phyloP scores from a whole-genome alignment of 2,797 vertebrate species.

The Rhodeus uyekii region DNA sequence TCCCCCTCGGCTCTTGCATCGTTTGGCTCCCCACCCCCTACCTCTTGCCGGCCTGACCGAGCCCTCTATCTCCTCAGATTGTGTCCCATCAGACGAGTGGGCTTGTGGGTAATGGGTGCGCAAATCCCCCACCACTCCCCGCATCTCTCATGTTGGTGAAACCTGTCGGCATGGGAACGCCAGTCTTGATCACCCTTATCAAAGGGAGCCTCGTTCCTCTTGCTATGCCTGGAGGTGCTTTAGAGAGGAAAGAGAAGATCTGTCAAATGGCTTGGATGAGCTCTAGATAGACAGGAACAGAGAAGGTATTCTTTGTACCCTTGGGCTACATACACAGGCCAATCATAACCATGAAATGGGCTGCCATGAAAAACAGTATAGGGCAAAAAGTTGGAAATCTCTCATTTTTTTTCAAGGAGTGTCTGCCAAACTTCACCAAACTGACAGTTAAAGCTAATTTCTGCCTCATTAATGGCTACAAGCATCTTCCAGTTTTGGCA shows the following conservation, averaged over 20 bases:
- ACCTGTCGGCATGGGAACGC: constrained; percentile 75
- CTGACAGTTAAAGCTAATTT: neutral
- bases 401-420: constrained; percentile 5
- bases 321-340: constrained; percentile 45
- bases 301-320: constrained; percentile 55
- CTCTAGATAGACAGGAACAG: constrained; percentile 40
- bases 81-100: constrained; percentile 49
- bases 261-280: constrained; percentile 59
- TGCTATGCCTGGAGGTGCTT: constrained; percentile 71
- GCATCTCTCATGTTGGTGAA: constrained; percentile 73
- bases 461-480: neutral
- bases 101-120: constrained; percentile 53
- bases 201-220: constrained; percentile 69
- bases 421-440: constrained; percentile 3
- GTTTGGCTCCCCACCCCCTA: constrained; percentile 49
- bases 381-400: constrained; percentile 25
- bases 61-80: constrained; percentile 46
- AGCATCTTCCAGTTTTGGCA: neutral
- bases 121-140: constrained; percentile 42
- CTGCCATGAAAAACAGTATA: constrained; percentile 40
- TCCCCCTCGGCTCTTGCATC: constrained; percentile 38
- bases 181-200: constrained; percentile 82
- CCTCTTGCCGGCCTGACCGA: constrained; percentile 57
- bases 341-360: constrained; percentile 42
- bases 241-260: constrained; percentile 67